Percentiles rank a stretch among this genome's conserved stretches.
Conservation (phyloP, 2,888 invertebrate species). For the Aphidius colemani region DNA sequence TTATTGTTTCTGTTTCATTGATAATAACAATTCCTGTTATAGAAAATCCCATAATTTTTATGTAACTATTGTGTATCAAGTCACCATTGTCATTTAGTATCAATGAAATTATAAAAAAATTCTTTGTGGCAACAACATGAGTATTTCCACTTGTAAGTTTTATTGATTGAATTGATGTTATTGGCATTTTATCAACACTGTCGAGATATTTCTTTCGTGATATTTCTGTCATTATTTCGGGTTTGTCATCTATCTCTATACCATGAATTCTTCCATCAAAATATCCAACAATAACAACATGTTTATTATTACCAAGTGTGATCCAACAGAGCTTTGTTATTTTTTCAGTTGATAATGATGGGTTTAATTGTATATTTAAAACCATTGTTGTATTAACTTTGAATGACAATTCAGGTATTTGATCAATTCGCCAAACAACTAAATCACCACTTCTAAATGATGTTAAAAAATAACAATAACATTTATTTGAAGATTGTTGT, state of each 20-base stretch:
- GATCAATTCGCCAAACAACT: conserved; percentile 46
- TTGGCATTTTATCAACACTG: conserved; percentile 41
- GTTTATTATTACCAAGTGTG: conserved; percentile 30
- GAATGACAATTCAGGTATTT: conserved; percentile 31
- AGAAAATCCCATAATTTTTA: conserved; percentile 42
- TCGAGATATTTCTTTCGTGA: conserved; percentile 37
- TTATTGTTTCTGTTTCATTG: conserved; percentile 36
- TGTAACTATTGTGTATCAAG: conserved; percentile 34
- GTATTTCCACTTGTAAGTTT: conserved; percentile 24
- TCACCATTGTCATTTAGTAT: conserved; percentile 37
- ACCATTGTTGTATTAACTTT: conserved; percentile 33
- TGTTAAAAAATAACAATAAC: conserved; percentile 47
- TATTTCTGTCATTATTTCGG: conserved; percentile 30
- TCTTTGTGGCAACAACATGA: conserved; percentile 45
- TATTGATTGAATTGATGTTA: conserved; percentile 39
- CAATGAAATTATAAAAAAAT: conserved; percentile 41
- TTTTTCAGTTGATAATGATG: conserved; percentile 26
- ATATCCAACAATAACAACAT: conserved; percentile 47
- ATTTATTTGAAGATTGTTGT: conserved; percentile 23
- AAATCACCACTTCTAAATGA: conserved; percentile 49
- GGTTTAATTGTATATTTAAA: conserved; percentile 33
- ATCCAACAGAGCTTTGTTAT: conserved; percentile 47
- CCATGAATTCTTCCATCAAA: conserved; percentile 46
- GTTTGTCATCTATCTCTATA: conserved; percentile 33
- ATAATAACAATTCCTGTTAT: conserved; percentile 47